Base-by-base conservation (phyloP, 2,797 vertebrate genomes). In the Ptychadena robeensis region DNA sequence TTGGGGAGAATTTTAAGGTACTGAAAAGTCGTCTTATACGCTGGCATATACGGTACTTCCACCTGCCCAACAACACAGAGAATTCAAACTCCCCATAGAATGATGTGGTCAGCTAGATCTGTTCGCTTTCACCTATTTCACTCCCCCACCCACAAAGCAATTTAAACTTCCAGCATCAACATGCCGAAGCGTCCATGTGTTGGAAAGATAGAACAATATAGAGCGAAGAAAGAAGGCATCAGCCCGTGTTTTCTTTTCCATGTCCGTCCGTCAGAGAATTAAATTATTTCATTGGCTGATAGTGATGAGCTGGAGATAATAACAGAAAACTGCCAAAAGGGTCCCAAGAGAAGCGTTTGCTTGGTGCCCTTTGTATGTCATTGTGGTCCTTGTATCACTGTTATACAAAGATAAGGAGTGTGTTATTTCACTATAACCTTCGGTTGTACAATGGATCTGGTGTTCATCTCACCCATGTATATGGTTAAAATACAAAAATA, bases 401-500 rank as follows among this genome's bases (percentile, higher is more conserved):
- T 8, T 37, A 7, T 12, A 48, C 30, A 34, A 18, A 12, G 57
- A 64, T 64, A 64, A 75, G 73, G 10, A 18, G 12, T 64, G 40
- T 15, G 25, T 30, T 30, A 6, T 37, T 25, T 65, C 53, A 81
- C 35, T 30, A 11, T 25, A 69, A 18, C 40, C 27, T 28, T 14
- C 4, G 3, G 14, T 30, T 28, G 59, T 75, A 75, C 34, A 64
- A 74, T 25, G 27, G 34, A 12, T 82, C 25, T 34, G 65, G 34
- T 69, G 28, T 10, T 68, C 22, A 30, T 38, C 32, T 34, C 28
- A 18, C 18, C 7, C 22, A 2, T 32, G 25, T 30, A 53, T 53
- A 75, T 61, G 71, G 68, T n/a, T 82, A 82, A 65, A 22, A 18
- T 31, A 28, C 57, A 68, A 82, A 65, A 22, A 18, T 31, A 28